These are phyloP conservation scores for Clarias laeviceps DNA, from an alignment of 2,797 vertebrate genomes.

Conservation along the genomic window DNA sequence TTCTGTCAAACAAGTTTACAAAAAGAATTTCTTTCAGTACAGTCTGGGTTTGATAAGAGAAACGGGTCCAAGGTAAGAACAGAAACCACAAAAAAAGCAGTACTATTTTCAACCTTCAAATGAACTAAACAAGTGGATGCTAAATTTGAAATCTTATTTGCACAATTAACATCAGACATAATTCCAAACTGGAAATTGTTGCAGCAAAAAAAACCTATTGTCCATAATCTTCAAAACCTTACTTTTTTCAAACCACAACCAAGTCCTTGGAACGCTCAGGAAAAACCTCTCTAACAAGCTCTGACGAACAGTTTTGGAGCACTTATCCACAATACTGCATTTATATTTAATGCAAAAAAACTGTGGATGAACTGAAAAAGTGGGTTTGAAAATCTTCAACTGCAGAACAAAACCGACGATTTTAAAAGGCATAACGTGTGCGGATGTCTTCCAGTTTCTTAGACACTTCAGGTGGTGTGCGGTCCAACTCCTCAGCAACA, in stretches of 20 bases:
- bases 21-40: slow-evolving; percentile 23
- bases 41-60: background rate
- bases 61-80: background rate
- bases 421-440: slow-evolving; percentile 94
- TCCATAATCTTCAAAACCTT: background rate
- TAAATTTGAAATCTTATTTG: slow-evolving; percentile 5
- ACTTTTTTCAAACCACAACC: background rate
- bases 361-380: slow-evolving; percentile 10
- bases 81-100: slow-evolving; percentile 16
- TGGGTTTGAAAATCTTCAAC: slow-evolving; percentile 3
- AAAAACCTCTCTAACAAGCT: slow-evolving; percentile 22
- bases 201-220: slow-evolving; percentile 10
- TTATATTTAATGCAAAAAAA: slow-evolving; percentile 16
- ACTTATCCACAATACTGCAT: slow-evolving; percentile 12
- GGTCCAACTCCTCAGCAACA: slow-evolving; percentile 93
- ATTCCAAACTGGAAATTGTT: background rate
- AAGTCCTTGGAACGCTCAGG: background rate
- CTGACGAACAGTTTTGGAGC: background rate
- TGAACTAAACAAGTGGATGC: background rate
- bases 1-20: slow-evolving; percentile 31
- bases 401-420: background rate
- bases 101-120: slow-evolving; percentile 23
- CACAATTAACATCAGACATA: slow-evolving; percentile 16
- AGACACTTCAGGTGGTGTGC: slow-evolving; percentile 95
- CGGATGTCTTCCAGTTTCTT: slow-evolving; percentile 99